Conservation (phyloP, 2,888 invertebrate species). For the Hirtodrosophila histrioides region DNA sequence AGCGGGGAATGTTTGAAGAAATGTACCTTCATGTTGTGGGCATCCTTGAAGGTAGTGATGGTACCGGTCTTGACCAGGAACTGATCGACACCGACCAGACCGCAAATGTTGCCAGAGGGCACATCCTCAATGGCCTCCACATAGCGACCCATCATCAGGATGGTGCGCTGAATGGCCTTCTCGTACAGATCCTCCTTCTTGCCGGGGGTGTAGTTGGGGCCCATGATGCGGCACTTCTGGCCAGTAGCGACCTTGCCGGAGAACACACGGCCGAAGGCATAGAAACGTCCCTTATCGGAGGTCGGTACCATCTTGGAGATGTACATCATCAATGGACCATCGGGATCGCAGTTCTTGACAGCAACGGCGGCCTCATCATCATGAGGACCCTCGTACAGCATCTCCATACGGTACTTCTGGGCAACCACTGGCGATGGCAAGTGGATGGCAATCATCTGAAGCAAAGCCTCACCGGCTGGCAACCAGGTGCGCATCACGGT, state of each 20-base stretch:
- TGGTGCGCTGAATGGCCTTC: conserved; percentile 99
- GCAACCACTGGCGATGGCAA: conserved; percentile 99
- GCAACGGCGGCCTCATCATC: conserved; percentile 98
- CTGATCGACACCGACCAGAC: conserved; percentile 99
- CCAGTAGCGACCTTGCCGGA: conserved; percentile 96
- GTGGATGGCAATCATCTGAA: conserved; percentile 99
- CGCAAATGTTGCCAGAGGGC: conserved; percentile 99
- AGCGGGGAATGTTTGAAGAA: not conserved
- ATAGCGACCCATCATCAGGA: conserved; percentile 99
- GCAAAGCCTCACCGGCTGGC: conserved; percentile 99
- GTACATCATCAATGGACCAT: conserved; percentile 99
- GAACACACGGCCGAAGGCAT: conserved; percentile 99
- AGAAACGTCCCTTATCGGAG: conserved; percentile 99
- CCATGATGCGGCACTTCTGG: conserved; percentile 98
- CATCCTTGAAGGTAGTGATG: conserved; percentile 99
- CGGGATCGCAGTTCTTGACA: conserved; percentile 96
- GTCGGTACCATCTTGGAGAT: conserved; percentile 99
- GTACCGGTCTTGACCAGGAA: conserved; percentile 99
- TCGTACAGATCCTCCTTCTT: conserved; percentile 99
- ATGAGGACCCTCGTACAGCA: conserved; percentile 99
- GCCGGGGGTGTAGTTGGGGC: conserved; percentile 98
- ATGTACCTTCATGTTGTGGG: conserved; percentile 96
- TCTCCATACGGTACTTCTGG: conserved; percentile 99
- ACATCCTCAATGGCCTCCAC: conserved; percentile 99
- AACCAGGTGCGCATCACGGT: conserved; percentile 99